These are phyloP conservation scores for Biston betularia DNA, from an alignment of 2,888 invertebrate genomes.

Conservation along the genomic window DNA sequence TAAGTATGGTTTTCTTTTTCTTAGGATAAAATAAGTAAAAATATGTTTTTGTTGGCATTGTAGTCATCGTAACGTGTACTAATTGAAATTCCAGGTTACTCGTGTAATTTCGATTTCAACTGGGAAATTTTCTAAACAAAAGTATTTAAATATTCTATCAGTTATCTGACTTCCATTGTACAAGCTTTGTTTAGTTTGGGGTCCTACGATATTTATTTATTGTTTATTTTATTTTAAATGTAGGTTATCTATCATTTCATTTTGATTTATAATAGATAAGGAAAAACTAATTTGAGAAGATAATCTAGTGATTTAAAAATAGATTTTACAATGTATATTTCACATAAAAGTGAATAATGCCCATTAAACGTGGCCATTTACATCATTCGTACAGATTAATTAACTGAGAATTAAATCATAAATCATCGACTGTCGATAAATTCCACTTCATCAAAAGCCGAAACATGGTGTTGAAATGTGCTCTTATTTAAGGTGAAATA, in stretches of 20 bases:
- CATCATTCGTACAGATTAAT: slow-evolving; percentile 25
- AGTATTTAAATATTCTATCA: too few relatives aligned
- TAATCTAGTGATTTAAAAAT: background rate
- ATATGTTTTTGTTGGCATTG: background rate
- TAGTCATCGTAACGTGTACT: background rate
- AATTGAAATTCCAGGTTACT: background rate
- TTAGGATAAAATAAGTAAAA: slow-evolving; percentile 2
- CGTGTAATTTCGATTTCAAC: too few relatives aligned
- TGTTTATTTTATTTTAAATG: too few relatives aligned
- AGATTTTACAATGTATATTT: background rate
- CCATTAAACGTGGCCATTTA: slow-evolving; percentile 14
- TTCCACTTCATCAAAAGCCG: slow-evolving; percentile 19
- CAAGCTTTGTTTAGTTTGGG: too few relatives aligned
- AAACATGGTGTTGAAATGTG: slow-evolving; percentile 22
- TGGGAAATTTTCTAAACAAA: too few relatives aligned
- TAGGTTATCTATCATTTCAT: too few relatives aligned
- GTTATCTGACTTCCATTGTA: too few relatives aligned
- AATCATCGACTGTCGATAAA: slow-evolving; percentile 32
- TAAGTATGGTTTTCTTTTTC: slow-evolving; percentile 4
- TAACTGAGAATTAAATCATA: slow-evolving; percentile 35
- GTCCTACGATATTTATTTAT: too few relatives aligned
- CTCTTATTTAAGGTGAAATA: too few relatives aligned
- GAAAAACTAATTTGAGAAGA: background rate
- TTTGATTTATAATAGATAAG: too few relatives aligned
- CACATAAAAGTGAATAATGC: slow-evolving; percentile 19